Evolutionary conservation across 1,140 invertebrate genomes (phyloP).

Genomic region (Aplysia californica): DNA sequence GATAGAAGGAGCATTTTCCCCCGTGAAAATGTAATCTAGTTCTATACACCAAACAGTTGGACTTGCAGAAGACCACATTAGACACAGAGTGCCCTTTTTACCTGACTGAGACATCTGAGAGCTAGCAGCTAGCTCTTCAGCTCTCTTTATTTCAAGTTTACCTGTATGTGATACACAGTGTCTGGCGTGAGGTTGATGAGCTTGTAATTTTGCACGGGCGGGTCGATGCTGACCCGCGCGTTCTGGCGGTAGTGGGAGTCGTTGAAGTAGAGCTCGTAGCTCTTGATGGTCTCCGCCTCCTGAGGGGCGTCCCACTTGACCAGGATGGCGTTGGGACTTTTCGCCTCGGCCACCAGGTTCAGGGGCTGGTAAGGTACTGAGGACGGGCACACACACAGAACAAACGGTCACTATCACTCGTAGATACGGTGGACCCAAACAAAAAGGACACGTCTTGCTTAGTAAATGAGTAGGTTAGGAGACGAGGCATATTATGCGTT

Average conservation of each 20-base stretch:
- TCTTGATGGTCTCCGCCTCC: constrained; percentile 88
- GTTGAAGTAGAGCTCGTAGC: constrained; percentile 97
- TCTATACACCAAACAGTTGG: no score
- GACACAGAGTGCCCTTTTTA: no score
- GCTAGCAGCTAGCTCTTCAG: no score
- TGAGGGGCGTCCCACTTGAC: constrained; percentile 90
- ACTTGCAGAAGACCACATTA: no score
- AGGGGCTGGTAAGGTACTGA: constrained; percentile 95
- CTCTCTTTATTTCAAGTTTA: no score
- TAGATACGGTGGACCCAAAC: no score
- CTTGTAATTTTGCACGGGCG: constrained; percentile 83
- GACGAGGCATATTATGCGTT: background rate
- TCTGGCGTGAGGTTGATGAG: constrained; percentile 92
- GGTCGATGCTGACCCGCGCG: constrained; percentile 74
- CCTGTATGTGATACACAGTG: constrained; percentile 95
- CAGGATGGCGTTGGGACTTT: constrained; percentile 75
- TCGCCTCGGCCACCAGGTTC: constrained; percentile 79
- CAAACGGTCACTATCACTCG: no score
- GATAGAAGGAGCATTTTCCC: no score
- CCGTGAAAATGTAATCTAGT: no score
- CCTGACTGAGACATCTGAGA: no score
- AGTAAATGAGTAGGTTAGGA: background rate
- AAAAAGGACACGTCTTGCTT: constrained; percentile 32
- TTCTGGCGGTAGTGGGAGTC: constrained; percentile 86
- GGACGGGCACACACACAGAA: no score